Base-by-base conservation (phyloP, 1,140 invertebrate species). In the Ooceraea biroi region DNA sequence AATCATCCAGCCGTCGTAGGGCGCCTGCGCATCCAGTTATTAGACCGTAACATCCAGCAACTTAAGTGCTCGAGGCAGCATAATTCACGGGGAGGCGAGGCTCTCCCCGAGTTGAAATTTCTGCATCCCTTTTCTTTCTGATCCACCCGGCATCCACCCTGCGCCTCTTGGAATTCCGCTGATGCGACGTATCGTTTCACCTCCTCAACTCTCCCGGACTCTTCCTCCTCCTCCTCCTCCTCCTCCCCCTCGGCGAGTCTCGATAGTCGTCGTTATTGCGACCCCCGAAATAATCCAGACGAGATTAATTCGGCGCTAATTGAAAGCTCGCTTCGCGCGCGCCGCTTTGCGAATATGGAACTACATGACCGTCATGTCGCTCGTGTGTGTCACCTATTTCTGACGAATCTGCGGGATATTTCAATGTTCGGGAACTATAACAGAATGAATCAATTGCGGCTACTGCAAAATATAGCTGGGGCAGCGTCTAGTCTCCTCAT, bases 31-130 rank as follows among this genome's bases (percentile, higher is more conserved):
- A 72, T 73, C 30, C 65, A 82, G 69, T 87, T 85, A 88, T 86
- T 86, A 87, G 82, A 83, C 48, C 55, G 80, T 88, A 88, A 85
- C 71, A 83, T 83, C 46, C 25, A 30, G 61, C 65, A 80, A 85
- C 78, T 82, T 72, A 77, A 83, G 85, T 66, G 78, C 61, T 73
- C 74, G 22, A 30, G 57, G 41, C 63, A 66, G 52, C 36, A 83
- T 85, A 85, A 87, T 85, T 84, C 83, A 88, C 30, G 19, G 27
- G 52, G 30, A 66, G 27, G 44, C 30, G 55, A 22, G 57, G 19
- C 1, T 11, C 14, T 82, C 83, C 60, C 72, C 11, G 11, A 52
- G 52, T 76, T 73, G 55, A 77, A 85, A 66, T 83, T 78, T 68
- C 72, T 52, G 66, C 55, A 72, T 73, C 52, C 36, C 36, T 36